Base-by-base conservation (phyloP, 1,140 invertebrate species). In the Drosophila lowei region DNA sequence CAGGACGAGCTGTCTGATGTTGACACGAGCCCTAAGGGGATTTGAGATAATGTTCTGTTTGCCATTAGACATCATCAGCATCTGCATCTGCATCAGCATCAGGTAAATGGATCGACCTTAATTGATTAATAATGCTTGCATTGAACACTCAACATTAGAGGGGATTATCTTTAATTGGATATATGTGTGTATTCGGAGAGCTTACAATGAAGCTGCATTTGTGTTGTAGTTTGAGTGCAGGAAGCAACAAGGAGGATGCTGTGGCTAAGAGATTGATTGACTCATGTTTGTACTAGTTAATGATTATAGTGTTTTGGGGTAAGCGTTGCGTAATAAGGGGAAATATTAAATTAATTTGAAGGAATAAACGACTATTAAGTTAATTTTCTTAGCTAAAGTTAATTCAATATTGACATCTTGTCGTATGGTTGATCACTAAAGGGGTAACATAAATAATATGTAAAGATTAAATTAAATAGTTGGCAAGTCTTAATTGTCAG, bases 11-110 rank as follows among this genome's bases (percentile, higher is more conserved):
- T 67, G 47, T 30, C 53, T 65, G 11, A n/a, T 72, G 62, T 34
- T 67, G 79, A 79, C 61, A 57, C 21, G n/a, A 21, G 80, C 7
- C 76, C 48, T n/a, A 38, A 38, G 80, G 65, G 72, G 25, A 66
- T 76, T 76, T 13, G 42, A 58, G 46, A 59, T 72, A 66, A 72
- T 66, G 61, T 48, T 46, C 44, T 41, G 42, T 68, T 38, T 54
- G 34, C 11, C 11, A 38, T 38, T 38, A 9, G 34, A 38, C 9
- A 30, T 28, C 25, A 7, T 25, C 21, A 25, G 18, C 52, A 57
- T 34, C 55, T 1, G 44, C 25, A 6, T 15, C 21, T n/a, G 16
- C 52, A 46, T 30, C 54, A 2, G 43, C 23, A 2, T 16, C 11
- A 55, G 34, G 25, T 74, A 8, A n/a, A 13, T 43, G 44, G 50